Percentiles rank a stretch among this genome's conserved stretches.
These are phyloP conservation scores for Eumerus sabulonum DNA, from an alignment of 2,888 invertebrate species.

Conservation along the genomic window DNA sequence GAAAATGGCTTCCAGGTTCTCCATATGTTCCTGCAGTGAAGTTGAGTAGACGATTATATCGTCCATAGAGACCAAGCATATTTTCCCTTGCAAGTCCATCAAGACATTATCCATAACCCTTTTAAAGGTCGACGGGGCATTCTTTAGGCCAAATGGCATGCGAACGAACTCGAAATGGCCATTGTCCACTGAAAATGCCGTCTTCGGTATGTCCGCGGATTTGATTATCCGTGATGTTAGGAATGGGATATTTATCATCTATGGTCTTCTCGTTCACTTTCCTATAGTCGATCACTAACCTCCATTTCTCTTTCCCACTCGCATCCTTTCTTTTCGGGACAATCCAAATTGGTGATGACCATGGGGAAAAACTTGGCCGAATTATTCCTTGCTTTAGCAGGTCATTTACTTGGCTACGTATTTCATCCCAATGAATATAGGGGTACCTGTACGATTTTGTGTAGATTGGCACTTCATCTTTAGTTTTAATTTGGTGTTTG, in stretches of 20 bases:
- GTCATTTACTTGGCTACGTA: background rate
- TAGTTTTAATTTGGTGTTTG: background rate
- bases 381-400: background rate
- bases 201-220: background rate
- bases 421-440: background rate
- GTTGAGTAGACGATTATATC: background rate
- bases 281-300: no score
- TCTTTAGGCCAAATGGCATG: background rate
- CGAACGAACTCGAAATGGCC: no score
- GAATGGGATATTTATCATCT: no score
- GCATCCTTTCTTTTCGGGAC: no score
- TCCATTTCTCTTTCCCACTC: no score
- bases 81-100: background rate
- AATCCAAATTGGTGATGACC: no score
- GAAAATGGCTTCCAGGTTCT: no score
- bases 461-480: background rate
- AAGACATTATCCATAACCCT: background rate
- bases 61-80: background rate
- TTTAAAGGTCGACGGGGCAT: background rate
- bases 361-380: no score
- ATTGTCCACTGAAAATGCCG: no score
- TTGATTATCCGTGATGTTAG: no score
- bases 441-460: background rate
- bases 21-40: no score
- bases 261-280: no score